These are phyloP conservation scores for Arrhamphus sclerolepis DNA, from an alignment of 2,797 vertebrate genomes.

Conservation along the genomic window DNA sequence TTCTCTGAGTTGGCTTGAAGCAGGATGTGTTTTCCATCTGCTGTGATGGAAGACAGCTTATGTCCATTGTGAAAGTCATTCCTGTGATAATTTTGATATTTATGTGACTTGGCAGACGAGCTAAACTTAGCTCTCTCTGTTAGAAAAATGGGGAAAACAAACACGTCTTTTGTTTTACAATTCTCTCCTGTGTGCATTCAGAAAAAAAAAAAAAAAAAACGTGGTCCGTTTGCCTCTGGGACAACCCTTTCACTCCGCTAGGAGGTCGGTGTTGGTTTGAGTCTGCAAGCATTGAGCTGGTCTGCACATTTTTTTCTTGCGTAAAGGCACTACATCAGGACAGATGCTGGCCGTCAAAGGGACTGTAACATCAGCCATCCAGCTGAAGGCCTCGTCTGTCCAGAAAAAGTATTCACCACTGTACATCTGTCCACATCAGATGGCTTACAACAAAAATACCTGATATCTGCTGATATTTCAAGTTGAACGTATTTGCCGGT, in stretches of 20 bases:
- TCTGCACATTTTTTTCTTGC: slow-evolving; percentile 24
- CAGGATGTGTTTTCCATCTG: slow-evolving; percentile 6
- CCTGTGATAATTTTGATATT: slow-evolving; percentile 20
- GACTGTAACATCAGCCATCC: slow-evolving; percentile 24
- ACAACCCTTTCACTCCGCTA: neutral
- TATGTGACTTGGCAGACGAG: slow-evolving; percentile 3
- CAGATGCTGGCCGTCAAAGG: slow-evolving; percentile 39
- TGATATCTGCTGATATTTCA: slow-evolving; percentile 7
- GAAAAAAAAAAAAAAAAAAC: too few relatives aligned
- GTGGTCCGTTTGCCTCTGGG: neutral
- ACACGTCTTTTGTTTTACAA: neutral
- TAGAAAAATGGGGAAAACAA: neutral
- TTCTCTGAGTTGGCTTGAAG: neutral
- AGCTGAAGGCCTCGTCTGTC: slow-evolving; percentile 32
- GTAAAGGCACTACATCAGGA: slow-evolving; percentile 29
- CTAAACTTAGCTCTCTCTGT: slow-evolving; percentile 11
- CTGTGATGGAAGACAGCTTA: neutral
- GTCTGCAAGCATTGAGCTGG: neutral
- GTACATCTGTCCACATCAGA: slow-evolving; percentile 2
- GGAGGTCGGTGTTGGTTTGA: slow-evolving; percentile 31
- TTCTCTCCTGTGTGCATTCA: neutral
- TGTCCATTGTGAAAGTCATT: slow-evolving; percentile 1
- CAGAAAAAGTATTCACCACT: slow-evolving; percentile 3
- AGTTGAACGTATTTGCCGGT: neutral
- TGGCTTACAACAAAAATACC: neutral